phyloP scores from a whole-genome alignment of 2,888 invertebrate genomes.

The Lepeophtheirus nordmannii region DNA sequence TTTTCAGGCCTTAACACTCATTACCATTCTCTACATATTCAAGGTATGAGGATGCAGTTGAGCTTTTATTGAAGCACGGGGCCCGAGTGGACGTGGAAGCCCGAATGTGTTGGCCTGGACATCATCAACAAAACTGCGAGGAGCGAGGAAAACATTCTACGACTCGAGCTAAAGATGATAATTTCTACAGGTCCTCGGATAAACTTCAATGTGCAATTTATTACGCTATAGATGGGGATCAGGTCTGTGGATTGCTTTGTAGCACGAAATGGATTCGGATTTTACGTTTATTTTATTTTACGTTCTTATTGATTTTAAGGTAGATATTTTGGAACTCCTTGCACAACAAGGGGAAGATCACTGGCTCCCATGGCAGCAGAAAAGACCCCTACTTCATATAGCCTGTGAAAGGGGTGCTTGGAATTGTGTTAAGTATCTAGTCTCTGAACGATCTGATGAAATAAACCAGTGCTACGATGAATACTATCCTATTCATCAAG shows the following conservation, averaged over 20 bases:
- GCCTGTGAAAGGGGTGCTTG: constrained; percentile 55
- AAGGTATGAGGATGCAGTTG: constrained; percentile 50
- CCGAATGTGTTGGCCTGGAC: constrained; percentile 57
- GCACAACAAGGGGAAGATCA: constrained; percentile 52
- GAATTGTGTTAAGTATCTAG: constrained; percentile 52
- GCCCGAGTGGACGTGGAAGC: constrained; percentile 54
- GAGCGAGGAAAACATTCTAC: constrained; percentile 48
- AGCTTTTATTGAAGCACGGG: constrained; percentile 50
- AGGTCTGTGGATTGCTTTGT: constrained; percentile 35
- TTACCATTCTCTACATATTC: not conserved
- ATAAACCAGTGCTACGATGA: constrained; percentile 55
- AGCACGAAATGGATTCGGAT: no score
- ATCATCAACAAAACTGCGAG: constrained; percentile 53
- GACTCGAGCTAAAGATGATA: constrained; percentile 26
- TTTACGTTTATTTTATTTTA: no score
- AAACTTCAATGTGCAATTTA: constrained; percentile 53
- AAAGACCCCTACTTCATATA: constrained; percentile 46
- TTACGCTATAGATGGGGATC: constrained; percentile 56
- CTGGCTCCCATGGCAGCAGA: constrained; percentile 44
- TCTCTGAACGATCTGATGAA: constrained; percentile 44
- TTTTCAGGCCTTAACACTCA: not conserved
- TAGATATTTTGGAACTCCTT: constrained; percentile 47
- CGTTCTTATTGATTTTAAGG: constrained; percentile 30
- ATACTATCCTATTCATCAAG: constrained; percentile 59
- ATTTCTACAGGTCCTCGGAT: constrained; percentile 29